Evolutionary conservation across 2,113 vertebrate species (phyloP).

Genomic region (Callithrix jacchus): DNA sequence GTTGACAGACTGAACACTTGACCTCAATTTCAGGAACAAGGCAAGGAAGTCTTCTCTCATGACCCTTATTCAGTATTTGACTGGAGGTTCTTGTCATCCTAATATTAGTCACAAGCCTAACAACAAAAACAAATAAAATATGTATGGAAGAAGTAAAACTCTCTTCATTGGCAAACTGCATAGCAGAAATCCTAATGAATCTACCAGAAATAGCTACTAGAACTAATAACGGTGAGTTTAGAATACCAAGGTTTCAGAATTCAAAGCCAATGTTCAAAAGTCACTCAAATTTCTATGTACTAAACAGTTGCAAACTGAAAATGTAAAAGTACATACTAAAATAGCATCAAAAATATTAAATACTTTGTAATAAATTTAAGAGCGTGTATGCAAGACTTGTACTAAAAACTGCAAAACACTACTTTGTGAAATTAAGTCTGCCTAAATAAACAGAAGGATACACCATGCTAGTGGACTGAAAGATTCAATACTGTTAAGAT

Average conservation of each 20-base stretch:
- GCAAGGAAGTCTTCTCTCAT: not conserved
- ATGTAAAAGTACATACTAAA: not conserved
- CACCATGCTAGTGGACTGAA: not conserved
- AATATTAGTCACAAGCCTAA: not conserved
- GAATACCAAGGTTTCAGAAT: not conserved
- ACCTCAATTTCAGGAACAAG: not conserved
- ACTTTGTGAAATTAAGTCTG: not conserved
- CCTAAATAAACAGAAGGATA: not conserved
- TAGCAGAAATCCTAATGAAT: not conserved
- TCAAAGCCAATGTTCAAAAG: not conserved
- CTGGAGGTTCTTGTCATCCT: not conserved
- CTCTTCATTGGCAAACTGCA: not conserved
- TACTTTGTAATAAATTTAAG: not conserved
- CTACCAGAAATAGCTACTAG: not conserved
- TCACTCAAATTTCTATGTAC: not conserved
- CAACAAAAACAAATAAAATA: not conserved
- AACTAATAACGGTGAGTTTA: not conserved
- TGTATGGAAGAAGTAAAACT: not conserved
- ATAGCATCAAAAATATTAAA: not conserved
- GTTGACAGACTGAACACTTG: not conserved
- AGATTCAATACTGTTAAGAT: not conserved
- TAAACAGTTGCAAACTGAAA: not conserved
- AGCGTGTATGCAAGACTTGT: not conserved
- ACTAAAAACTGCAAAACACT: not conserved
- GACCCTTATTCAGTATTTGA: fast-evolving